Evolutionary conservation across 2,888 invertebrate species (phyloP).

Genomic region (Leptinotarsa tumamoca): DNA sequence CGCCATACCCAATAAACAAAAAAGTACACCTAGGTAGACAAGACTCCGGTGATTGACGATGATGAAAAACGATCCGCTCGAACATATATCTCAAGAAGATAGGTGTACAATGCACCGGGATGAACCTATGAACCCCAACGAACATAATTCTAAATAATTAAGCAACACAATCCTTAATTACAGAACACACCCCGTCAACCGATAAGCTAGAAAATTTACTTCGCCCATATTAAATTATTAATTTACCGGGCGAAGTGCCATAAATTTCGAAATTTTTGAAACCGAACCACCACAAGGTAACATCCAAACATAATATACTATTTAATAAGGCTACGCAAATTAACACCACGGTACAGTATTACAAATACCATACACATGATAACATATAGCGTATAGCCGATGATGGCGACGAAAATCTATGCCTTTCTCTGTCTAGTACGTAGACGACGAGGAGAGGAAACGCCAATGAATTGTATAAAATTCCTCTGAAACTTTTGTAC

Average conservation of each 20-base stretch:
- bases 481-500: not conserved
- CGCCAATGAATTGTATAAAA: conserved; percentile 33
- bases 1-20: not conserved
- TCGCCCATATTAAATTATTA: conserved; percentile 58
- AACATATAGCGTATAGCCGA: conserved; percentile 63
- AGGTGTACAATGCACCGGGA: conserved; percentile 1
- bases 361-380: conserved; percentile 65
- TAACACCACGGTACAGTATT: conserved; percentile 64
- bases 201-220: conserved; percentile 49
- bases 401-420: conserved; percentile 43
- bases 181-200: conserved; percentile 44
- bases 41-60: conserved; percentile 2
- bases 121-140: conserved; percentile 23
- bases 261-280: conserved; percentile 63
- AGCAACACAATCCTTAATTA: conserved; percentile 49
- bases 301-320: conserved; percentile 67
- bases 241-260: conserved; percentile 55
- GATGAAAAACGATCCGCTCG: conserved; percentile 1
- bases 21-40: not conserved
- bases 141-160: conserved; percentile 48
- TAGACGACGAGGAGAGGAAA: conserved; percentile 30
- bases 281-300: conserved; percentile 55
- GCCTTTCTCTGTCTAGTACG: conserved; percentile 29
- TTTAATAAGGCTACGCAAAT: conserved; percentile 66
- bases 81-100: conserved; percentile 5